Conservation (phyloP, 1,140 invertebrate species). For the Contarinia nasturtii region DNA sequence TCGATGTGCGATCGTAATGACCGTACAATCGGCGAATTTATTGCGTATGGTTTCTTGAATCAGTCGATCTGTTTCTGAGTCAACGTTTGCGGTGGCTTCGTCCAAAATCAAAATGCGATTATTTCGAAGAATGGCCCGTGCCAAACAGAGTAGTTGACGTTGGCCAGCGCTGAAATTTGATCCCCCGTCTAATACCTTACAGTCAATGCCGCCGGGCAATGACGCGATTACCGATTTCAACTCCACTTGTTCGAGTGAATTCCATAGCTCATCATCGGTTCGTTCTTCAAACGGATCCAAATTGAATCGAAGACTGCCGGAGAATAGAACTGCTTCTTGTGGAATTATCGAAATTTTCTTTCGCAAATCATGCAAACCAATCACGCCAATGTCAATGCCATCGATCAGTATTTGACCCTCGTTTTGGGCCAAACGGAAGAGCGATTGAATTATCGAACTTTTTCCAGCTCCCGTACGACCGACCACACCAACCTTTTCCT, state of each 20-base stretch:
- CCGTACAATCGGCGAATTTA: constrained; percentile 55
- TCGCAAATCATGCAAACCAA: constrained; percentile 29
- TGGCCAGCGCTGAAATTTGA: constrained; percentile 63
- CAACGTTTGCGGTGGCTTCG: constrained; percentile 81
- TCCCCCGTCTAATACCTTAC: constrained; percentile 46
- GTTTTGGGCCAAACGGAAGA: constrained; percentile 47
- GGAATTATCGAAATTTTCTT: constrained; percentile 45
- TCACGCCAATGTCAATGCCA: constrained; percentile 28
- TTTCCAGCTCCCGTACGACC: constrained; percentile 4
- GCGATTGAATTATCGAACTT: constrained; percentile 44
- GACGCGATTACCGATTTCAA: constrained; percentile 30
- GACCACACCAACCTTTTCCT: constrained; percentile 24
- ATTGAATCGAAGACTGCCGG: constrained; percentile 34
- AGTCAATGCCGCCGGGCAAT: constrained; percentile 27
- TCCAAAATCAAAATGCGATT: constrained; percentile 67
- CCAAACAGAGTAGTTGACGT: constrained; percentile 58
- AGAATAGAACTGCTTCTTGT: constrained; percentile 47
- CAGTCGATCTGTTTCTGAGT: constrained; percentile 49
- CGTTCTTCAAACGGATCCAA: constrained; percentile 39
- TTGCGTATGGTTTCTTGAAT: constrained; percentile 54
- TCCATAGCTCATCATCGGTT: constrained; percentile 42
- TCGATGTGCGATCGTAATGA: constrained; percentile 69
- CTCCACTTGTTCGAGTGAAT: constrained; percentile 39
- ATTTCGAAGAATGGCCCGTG: constrained; percentile 52
- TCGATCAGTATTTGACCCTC: constrained; percentile 45